These are phyloP conservation scores for Zonitis immaculata DNA, from an alignment of 2,888 invertebrate species.

Conservation along the genomic window DNA sequence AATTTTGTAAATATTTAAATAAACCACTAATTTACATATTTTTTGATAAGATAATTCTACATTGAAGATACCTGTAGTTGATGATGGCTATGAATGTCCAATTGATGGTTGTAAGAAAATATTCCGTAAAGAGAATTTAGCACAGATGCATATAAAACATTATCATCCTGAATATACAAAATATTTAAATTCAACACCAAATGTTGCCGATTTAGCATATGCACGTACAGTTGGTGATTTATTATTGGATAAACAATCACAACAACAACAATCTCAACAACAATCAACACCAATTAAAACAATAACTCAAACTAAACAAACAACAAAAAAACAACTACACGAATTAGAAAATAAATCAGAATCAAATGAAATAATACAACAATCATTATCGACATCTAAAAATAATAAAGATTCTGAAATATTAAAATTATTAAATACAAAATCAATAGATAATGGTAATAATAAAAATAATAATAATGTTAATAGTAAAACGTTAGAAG, in stretches of 20 bases:
- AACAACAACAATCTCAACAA: not conserved
- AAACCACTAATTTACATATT: too few species aligned
- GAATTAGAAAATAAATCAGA: slow-evolving; percentile 13
- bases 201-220: slow-evolving; percentile 80
- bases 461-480: not conserved
- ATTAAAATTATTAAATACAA: slow-evolving; percentile 41
- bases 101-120: slow-evolving; percentile 81
- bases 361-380: slow-evolving; percentile 16
- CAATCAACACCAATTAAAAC: slow-evolving; percentile 8
- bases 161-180: slow-evolving; percentile 80
- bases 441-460: slow-evolving; percentile 27
- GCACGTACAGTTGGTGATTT: slow-evolving; percentile 65
- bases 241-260: slow-evolving; percentile 45
- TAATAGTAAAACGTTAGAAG: slow-evolving; percentile 19
- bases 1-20: too few species aligned
- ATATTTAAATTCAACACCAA: slow-evolving; percentile 74
- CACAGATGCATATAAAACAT: slow-evolving; percentile 93
- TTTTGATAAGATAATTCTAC: slow-evolving; percentile 30
- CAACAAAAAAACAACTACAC: slow-evolving; percentile 20
- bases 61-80: slow-evolving; percentile 54
- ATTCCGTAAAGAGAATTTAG: slow-evolving; percentile 83
- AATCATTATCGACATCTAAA: slow-evolving; percentile 20
- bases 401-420: slow-evolving; percentile 40
- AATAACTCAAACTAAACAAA: slow-evolving; percentile 17
- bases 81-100: slow-evolving; percentile 66